Evolutionary conservation across 2,797 vertebrate genomes (phyloP), one percentile per base, ranked within the genome.

Genomic region (Ctenochaetus hawaiiensis): DNA sequence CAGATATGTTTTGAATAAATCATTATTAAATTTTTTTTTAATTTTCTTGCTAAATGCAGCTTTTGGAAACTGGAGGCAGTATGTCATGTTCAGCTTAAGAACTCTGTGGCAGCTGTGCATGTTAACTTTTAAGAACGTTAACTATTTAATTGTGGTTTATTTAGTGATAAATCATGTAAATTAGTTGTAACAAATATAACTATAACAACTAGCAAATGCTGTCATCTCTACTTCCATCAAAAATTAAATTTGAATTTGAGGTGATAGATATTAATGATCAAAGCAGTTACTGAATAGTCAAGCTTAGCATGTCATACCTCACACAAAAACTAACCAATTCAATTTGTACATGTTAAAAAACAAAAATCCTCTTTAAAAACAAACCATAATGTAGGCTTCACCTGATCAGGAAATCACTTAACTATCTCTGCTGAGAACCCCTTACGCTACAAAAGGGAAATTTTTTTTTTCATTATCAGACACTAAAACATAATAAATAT

Each of bases 401-500:
- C 2, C 61, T 34, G 20, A 61, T 45, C 20, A 45, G 20, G 52
- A 4, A 61, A 30, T 30, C 41, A 51, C 1, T 1, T 26, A 53
- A 45, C 22, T 12, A 13, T 39, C 34, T 66, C 34, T 53, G 39
- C 20, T 72, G 26, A 0, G 45, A 52, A 45, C 48, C 43, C 43
- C n/a, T 53, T 48, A 13, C 62, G 37, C 16, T 17, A 43, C 17
- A 18, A 43, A 77, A 60, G 13, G 13, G 11, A 69, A 66, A 65
- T 9, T 14, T 58, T 52, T 58, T 39, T 30, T 22, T 26, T 16
- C 7, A 45, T 22, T 18, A 66, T 51, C 18, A 49, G 14, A 37
- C 45, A 23, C 13, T 60, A 9, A 37, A 72, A 34, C 45, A 68
- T 49, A 20, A 57, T 66, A 62, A 41, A 56, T 72, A 51, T 69